phyloP scores from a whole-genome alignment of 2,113 vertebrate species.

The Hassar affinis region DNA sequence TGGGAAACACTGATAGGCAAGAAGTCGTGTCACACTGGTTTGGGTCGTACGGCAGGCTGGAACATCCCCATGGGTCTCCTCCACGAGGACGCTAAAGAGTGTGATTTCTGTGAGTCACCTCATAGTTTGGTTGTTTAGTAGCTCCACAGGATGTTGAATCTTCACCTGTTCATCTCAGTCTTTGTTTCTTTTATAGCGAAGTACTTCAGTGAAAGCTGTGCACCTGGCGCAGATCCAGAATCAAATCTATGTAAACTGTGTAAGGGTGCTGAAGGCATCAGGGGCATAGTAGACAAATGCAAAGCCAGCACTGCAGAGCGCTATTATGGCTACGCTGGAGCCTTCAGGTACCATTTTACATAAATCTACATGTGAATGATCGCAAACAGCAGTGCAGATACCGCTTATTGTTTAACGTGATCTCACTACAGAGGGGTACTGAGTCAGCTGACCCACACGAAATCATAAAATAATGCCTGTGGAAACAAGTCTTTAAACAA shows the following conservation, averaged over 20 bases:
- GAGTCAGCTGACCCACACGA: not conserved
- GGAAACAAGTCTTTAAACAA: not conserved
- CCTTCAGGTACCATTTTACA: constrained; percentile 73
- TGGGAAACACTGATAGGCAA: constrained; percentile 77
- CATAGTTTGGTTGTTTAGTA: not conserved
- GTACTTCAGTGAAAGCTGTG: constrained; percentile 81
- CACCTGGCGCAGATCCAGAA: constrained; percentile 72
- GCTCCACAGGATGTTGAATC: not conserved
- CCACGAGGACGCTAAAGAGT: constrained; percentile 62
- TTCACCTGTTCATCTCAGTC: not conserved
- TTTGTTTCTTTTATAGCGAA: constrained; percentile 55
- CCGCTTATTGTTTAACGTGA: not conserved
- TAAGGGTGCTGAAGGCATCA: constrained; percentile 58
- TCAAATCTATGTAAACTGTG: constrained; percentile 81
- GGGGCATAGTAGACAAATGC: constrained; percentile 66
- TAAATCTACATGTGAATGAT: not conserved
- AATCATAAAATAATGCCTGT: not conserved
- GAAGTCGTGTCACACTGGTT: constrained; percentile 82
- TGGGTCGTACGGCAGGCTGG: constrained; percentile 85
- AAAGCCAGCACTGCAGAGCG: constrained; percentile 71
- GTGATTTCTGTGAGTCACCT: constrained; percentile 78
- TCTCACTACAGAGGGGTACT: not conserved
- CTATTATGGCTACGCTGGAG: constrained; percentile 83
- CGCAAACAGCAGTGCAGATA: not conserved
- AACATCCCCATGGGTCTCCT: constrained; percentile 81